Evolutionary conservation across 2,888 invertebrate species (phyloP), one percentile per base, ranked within the genome.

Genomic region (Drosophila bunnanda): DNA sequence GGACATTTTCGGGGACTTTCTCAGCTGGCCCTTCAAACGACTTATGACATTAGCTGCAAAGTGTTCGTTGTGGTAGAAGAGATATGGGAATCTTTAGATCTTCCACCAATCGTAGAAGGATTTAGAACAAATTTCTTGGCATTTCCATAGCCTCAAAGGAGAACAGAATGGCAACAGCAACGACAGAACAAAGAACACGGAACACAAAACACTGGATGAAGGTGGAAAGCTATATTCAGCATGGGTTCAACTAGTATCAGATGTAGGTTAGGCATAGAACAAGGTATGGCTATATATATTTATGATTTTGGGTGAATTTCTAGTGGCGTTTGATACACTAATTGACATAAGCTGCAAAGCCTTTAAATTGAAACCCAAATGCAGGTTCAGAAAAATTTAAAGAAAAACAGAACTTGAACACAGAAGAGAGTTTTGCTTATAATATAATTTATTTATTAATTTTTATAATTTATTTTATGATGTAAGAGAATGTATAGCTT

Each of bases 31-130:
- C 71, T 78, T 82, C 50, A 84, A 76, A 58, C 87, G 84, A 71
- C 82, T 69, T 80, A 84, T 78, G 78, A 87, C 83, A 84, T 84
- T 84, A 79, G 87, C 83, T 84, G 82, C 54, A 62, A 84, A 60
- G 58, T 62, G 46, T 61, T 56, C 58, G 64, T 64, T 53, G 54
- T 25, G 22, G 34, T 13, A 53, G 20, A 77, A 53, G 60, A 77
- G 43, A 46, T 53, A 59, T 62, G 56, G 17, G 52, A 48, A 53
- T 79, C 61, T 36, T 57, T 48, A 54, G 22, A 59, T 34, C 32
- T 25, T 60, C 59, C 50, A 48, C 12, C 50, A 70, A 36, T 53
- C 36, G 22, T 12, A 15, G 32, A 17, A 15, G 4, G 39, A 32
- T 22, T 55, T 39, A 41, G 22, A 25, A 25, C 22, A n/a, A 8